Conservation (phyloP, 2,113 vertebrate species). For the Mystacornis crossleyi region DNA sequence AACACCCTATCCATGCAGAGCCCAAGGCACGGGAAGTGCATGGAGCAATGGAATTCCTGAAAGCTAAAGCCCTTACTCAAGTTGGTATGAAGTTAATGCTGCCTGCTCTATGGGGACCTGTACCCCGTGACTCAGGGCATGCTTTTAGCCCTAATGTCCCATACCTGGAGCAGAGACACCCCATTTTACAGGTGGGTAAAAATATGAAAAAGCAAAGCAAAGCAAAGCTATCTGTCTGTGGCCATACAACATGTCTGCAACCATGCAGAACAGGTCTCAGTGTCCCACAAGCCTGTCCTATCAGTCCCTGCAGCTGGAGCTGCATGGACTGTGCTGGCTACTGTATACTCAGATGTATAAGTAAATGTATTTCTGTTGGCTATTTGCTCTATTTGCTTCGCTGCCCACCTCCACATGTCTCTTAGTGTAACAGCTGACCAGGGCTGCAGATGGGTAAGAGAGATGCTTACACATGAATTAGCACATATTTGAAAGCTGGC, state of each 20-base stretch:
- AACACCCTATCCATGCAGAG: not conserved
- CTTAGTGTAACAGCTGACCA: not conserved
- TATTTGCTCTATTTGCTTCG: not conserved
- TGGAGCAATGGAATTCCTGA: not conserved
- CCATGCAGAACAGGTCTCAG: not conserved
- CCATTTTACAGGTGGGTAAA: not conserved
- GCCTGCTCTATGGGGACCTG: not conserved
- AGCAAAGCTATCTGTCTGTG: not conserved
- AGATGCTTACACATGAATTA: not conserved
- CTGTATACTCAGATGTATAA: not conserved
- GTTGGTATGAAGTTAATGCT: not conserved
- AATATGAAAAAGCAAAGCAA: not conserved
- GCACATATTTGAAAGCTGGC: not conserved
- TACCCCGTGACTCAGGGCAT: not conserved
- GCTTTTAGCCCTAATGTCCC: not conserved
- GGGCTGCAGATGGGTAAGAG: not conserved
- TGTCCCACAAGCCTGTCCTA: not conserved
- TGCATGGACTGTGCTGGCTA: fast-evolving
- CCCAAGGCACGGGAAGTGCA: not conserved
- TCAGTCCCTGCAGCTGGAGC: not conserved
- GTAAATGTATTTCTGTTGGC: not conserved
- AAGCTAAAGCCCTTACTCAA: not conserved
- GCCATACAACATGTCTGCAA: not conserved
- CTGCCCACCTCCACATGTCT: not conserved
- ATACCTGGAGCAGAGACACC: not conserved